A percentile compares a stretch with the other conserved stretches of the same genome.
Evolutionary conservation across 2,797 vertebrate genomes (phyloP).

Genomic region (Bradypodion pumilum): DNA sequence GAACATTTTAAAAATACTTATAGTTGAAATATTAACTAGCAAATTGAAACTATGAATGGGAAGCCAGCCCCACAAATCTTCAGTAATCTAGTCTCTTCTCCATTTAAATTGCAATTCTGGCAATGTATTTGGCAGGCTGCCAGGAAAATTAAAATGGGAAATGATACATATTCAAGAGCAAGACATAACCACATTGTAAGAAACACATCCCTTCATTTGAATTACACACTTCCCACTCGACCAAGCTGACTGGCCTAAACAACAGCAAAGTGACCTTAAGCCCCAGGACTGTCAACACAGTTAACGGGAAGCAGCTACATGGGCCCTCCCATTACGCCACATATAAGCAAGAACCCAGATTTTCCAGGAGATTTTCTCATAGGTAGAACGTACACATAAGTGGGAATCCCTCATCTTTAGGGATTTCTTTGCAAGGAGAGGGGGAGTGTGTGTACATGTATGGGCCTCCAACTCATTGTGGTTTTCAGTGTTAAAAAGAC

Average conservation of each 20-base stretch:
- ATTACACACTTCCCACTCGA: not conserved
- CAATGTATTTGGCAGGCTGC: not conserved
- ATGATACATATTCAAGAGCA: not conserved
- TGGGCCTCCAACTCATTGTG: not conserved
- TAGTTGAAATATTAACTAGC: no score
- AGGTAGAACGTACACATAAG: no score
- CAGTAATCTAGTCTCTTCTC: not conserved
- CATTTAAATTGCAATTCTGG: not conserved
- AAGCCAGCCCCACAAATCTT: not conserved
- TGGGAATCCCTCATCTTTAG: not conserved
- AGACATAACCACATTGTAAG: not conserved
- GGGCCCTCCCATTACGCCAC: no score
- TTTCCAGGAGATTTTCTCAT: no score
- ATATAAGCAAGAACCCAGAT: no score
- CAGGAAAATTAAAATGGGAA: not conserved
- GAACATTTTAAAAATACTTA: no score
- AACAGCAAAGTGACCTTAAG: not conserved
- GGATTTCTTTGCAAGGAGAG: no score
- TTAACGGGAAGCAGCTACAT: no score
- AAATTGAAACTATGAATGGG: not conserved
- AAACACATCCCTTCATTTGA: not conserved
- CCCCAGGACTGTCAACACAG: no score
- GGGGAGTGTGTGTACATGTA: not conserved
- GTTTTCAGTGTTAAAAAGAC: no score
- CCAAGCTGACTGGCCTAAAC: not conserved